Conservation (phyloP, 2,113 vertebrate species). For the Macquaria australasica region DNA sequence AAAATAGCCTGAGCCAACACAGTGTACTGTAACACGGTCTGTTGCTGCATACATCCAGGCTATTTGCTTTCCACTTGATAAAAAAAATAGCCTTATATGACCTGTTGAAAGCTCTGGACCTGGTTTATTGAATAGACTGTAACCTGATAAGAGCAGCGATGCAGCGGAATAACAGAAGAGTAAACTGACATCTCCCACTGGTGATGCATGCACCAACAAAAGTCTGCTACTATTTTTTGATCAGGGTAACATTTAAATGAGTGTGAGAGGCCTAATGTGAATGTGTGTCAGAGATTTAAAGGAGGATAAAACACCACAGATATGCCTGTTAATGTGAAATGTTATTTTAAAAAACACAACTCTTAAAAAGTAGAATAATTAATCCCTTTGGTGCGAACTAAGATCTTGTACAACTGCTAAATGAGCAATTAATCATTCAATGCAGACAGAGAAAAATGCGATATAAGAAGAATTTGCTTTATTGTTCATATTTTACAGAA, state of each 20-base stretch:
- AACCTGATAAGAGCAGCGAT: constrained; percentile 25
- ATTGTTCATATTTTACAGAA: neutral
- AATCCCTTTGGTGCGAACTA: neutral
- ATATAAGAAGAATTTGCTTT: neutral
- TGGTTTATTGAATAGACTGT: constrained; percentile 15
- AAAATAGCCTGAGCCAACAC: neutral
- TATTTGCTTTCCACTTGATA: constrained; percentile 11
- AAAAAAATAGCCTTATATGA: neutral
- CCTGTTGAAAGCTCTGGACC: neutral
- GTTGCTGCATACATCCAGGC: neutral
- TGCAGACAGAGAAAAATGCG: neutral
- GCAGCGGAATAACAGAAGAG: neutral
- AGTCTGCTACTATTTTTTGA: neutral
- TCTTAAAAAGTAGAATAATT: neutral
- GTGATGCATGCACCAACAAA: neutral
- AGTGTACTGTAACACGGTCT: neutral
- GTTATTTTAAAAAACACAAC: neutral
- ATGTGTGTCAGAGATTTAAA: neutral
- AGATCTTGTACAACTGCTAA: neutral
- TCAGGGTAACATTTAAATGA: neutral
- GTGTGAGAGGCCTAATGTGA: neutral
- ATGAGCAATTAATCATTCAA: no score
- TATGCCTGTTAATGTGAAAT: neutral
- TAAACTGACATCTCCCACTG: neutral
- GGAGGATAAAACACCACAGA: neutral